Evolutionary conservation across 2,888 invertebrate species (phyloP).

Genomic region (Eumacrocentrus americanus): DNA sequence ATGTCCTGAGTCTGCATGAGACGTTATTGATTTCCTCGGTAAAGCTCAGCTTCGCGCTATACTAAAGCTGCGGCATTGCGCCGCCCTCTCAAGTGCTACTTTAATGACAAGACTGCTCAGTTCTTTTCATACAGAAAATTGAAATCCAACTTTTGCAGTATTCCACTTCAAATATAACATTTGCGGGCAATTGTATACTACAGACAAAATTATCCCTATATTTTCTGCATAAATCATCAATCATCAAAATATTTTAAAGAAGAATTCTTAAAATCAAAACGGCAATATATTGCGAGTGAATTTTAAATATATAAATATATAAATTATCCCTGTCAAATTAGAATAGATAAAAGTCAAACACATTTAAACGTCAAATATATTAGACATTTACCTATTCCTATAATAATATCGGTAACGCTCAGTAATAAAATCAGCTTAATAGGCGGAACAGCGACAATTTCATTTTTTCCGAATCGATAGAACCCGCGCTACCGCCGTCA

Average conservation of each 20-base stretch:
- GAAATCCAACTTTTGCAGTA: too few relatives aligned
- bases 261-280: too few relatives aligned
- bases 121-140: not conserved
- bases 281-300: not conserved
- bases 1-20: constrained; percentile 24
- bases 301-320: not conserved
- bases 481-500: constrained; percentile 7
- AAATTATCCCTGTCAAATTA: not conserved
- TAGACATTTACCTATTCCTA: not conserved
- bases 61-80: constrained; percentile 36
- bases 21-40: constrained; percentile 55
- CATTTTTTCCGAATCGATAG: not conserved
- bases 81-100: too few relatives aligned
- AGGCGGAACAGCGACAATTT: not conserved
- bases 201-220: too few relatives aligned
- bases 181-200: too few relatives aligned
- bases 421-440: not conserved
- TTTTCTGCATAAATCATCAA: not conserved
- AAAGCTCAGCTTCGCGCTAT: constrained; percentile 48
- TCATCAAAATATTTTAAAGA: not conserved
- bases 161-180: too few relatives aligned
- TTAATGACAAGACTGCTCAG: not conserved
- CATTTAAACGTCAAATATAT: not conserved
- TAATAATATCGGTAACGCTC: not conserved
- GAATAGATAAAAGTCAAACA: not conserved